A percentile compares a stretch with the other conserved stretches of the same genome.
phyloP scores from a whole-genome alignment of 2,113 vertebrate genomes.

The Muntiacus reevesi region DNA sequence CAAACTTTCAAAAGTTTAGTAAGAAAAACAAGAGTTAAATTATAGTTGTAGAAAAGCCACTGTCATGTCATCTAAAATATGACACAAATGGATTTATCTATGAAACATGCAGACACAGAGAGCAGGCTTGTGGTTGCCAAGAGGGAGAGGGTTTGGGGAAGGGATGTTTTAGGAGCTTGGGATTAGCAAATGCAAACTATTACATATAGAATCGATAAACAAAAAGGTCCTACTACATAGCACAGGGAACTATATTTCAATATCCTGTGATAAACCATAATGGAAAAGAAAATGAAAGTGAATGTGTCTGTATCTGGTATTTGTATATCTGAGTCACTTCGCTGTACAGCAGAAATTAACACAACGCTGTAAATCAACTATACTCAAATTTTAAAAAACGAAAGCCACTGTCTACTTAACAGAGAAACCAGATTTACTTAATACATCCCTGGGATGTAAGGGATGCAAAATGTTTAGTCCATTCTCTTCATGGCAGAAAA shows the following conservation, averaged over 20 bases:
- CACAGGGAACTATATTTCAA: neutral
- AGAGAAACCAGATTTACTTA: neutral
- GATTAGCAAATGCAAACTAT: neutral
- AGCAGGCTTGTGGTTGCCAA: neutral
- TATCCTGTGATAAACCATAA: neutral
- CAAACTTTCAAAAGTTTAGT: neutral
- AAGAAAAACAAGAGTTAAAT: neutral
- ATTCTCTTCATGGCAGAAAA: neutral
- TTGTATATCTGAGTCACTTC: neutral
- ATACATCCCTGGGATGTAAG: neutral
- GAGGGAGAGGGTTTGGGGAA: neutral
- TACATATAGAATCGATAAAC: neutral
- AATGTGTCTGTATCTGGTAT: neutral
- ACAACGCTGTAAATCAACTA: neutral
- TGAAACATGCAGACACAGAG: neutral
- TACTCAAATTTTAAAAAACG: neutral
- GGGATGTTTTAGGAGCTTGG: neutral
- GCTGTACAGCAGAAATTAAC: neutral
- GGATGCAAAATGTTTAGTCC: neutral
- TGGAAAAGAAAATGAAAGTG: neutral
- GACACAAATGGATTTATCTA: neutral
- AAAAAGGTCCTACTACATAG: neutral
- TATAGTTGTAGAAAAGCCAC: neutral
- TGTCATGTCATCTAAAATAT: neutral
- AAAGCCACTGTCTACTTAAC: neutral